Evolutionary conservation across 1,140 invertebrate genomes (phyloP), one percentile per base, ranked within the genome.

Genomic region (Eriocheir sinensis): DNA sequence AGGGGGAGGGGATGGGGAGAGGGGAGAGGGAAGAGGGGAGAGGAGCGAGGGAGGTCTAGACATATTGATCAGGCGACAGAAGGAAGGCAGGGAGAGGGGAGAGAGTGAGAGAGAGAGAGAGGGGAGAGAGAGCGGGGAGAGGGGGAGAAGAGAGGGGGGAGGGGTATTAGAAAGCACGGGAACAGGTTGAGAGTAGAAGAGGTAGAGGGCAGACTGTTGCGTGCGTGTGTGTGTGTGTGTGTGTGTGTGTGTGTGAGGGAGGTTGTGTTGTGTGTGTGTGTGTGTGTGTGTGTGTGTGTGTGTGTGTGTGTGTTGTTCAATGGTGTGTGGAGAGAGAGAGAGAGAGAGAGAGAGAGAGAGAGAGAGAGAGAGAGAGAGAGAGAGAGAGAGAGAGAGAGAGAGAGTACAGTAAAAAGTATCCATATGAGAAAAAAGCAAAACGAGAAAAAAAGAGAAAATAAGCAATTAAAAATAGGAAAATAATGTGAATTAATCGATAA

Each of bases 281-380:
- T 48, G 44, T 48, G 44, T 48, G 44, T 48, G 44, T 48, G 44
- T 48, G 44, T 48, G 44, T 48, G 44, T 48, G 44, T 48, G 44
- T 48, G 44, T 48, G 44, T 48, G 44, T 48, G 44, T 48, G 44
- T 48, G 44, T 48, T n/a, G n/a, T n/a, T n/a, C n/a, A n/a, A n/a
- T n/a, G n/a, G n/a, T n/a, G n/a, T n/a, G n/a, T n/a, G 21, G 60
- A 72, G 60, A 72, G 60, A 72, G 27, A 38, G 17, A 40, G n/a
- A 86, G 83, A 41, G 40, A 41, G 48, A 86, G 83, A 86, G 60
- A 72, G 60, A 72, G 60, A 72, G 27, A 38, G 17, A 40, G n/a
- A 86, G 83, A 41, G 40, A 41, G 48, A 86, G 83, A 86, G 83
- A 41, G 83, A 86, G 83, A 41, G 83, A 86, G 83, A 41, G 83